Conservation (phyloP, 2,113 vertebrate species). For the Grammomys dolichurus region DNA sequence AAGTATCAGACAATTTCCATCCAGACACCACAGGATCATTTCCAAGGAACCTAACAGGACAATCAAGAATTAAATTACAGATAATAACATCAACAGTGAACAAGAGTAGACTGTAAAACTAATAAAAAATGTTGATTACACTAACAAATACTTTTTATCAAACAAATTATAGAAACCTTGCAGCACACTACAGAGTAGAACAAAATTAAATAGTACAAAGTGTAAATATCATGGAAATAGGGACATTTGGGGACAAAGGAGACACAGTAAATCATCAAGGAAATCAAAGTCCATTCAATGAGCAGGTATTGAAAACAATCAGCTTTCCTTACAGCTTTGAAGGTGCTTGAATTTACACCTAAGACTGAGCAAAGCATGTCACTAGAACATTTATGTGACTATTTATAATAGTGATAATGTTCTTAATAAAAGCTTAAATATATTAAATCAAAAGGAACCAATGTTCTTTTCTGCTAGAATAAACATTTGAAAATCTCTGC, state of each 20-base stretch:
- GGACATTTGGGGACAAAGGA: not conserved
- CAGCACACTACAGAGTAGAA: not conserved
- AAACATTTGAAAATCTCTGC: not conserved
- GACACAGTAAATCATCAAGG: not conserved
- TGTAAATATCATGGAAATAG: not conserved
- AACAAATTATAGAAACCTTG: not conserved
- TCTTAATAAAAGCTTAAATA: constrained; percentile 29
- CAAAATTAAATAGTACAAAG: not conserved
- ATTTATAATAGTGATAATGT: not conserved
- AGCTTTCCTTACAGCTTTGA: not conserved
- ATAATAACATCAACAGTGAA: not conserved
- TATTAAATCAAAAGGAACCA: not conserved
- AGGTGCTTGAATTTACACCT: not conserved
- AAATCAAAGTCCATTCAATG: not conserved
- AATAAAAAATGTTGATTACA: not conserved
- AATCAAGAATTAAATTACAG: not conserved
- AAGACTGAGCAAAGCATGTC: not conserved
- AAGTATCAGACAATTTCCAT: not conserved
- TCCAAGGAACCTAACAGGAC: not conserved
- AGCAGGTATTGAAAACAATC: not conserved
- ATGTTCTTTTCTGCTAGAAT: not conserved
- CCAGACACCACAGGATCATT: not conserved
- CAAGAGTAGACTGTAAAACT: not conserved
- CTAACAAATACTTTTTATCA: not conserved
- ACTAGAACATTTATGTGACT: fast-evolving